A percentile compares a stretch with the other conserved stretches of the same genome.
phyloP scores from a whole-genome alignment of 1,140 invertebrate species.

The Steinernema khuongi region DNA sequence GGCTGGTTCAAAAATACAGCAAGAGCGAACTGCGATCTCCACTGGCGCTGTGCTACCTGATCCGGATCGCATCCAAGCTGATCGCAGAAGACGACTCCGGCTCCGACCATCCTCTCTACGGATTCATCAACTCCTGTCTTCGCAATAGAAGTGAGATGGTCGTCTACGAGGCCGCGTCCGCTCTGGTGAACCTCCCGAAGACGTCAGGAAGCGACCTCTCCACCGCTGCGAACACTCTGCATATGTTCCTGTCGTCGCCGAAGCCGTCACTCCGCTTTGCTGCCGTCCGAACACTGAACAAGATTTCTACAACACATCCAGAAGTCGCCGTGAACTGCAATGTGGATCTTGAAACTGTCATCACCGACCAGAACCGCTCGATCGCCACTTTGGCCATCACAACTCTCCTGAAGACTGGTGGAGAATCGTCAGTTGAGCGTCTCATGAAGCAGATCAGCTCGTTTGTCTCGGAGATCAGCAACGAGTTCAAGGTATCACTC shows the following conservation, averaged over 20 bases:
- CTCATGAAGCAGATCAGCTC: conserved; percentile 97
- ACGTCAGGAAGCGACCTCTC: conserved; percentile 75
- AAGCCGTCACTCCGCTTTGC: conserved; percentile 88
- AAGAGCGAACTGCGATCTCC: conserved; percentile 77
- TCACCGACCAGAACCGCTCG: conserved; percentile 87
- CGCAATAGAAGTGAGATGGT: conserved; percentile 96
- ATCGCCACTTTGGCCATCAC: conserved; percentile 97
- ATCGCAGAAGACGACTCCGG: conserved; percentile 71
- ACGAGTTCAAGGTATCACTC: conserved; percentile 82
- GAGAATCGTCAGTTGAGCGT: conserved; percentile 89
- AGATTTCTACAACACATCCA: conserved; percentile 82
- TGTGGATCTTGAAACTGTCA: conserved; percentile 90
- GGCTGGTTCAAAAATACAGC: conserved; percentile 83
- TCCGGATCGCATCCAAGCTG: conserved; percentile 80
- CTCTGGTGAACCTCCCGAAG: conserved; percentile 78
- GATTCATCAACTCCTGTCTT: conserved; percentile 85
- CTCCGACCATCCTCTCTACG: conserved; percentile 67
- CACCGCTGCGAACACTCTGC: conserved; percentile 87
- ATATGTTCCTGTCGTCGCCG: conserved; percentile 86
- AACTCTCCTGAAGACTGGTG: conserved; percentile 90
- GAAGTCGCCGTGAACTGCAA: conserved; percentile 92
- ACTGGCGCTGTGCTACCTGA: conserved; percentile 84
- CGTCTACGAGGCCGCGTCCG: conserved; percentile 87
- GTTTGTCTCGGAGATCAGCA: conserved; percentile 96
- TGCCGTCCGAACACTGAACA: conserved; percentile 89